Base-by-base conservation (phyloP, 2,888 invertebrate genomes). In the Ophion costatus region DNA sequence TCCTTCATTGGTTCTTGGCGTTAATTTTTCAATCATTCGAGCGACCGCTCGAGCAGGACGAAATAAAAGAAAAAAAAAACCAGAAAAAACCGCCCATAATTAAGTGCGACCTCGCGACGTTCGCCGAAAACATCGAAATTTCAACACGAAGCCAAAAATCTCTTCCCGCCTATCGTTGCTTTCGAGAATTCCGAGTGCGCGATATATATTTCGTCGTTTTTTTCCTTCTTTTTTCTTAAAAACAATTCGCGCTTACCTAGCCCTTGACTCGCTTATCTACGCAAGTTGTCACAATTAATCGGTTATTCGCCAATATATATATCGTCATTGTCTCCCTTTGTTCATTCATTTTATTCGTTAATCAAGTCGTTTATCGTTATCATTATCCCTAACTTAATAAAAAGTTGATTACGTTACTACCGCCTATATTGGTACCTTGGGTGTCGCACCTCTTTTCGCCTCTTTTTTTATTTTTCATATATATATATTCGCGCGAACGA, bases 331-430 rank as follows among this genome's bases (percentile, higher is more conserved):
- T 66, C 56, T 80, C 66, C 14, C 45, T 64, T 71, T n/a, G 22
- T 80, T 64, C 38, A 56, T 76, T 76, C 38, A 24, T 24, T 75
- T 70, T 42, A 76, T 75, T 57, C 59, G 14, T 9, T 59, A 59
- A 20, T 59, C 59, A 22, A 59, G 69, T 79, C 42, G 57, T 80
- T 83, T 75, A 82, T 83, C 80, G 82, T 87, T 83, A 78, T 82
- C 67, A 86, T 80, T 71, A 85, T 87, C 76, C 86, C 87, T 89
- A 89, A 83, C 87, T 89, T 92, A 91, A 91, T 92, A 91, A 92
- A 92, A 91, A 82, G 79, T 75, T 89, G 89, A 88, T 90, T 90
- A 91, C 88, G 91, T 89, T 88, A 63, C 82, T 84, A 82, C 76
- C 79, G 82, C 33, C 80, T 84, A 83, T 80, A 79, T 77, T 76